Evolutionary conservation across 2,113 vertebrate species (phyloP).

Genomic region (Clupea harengus): DNA sequence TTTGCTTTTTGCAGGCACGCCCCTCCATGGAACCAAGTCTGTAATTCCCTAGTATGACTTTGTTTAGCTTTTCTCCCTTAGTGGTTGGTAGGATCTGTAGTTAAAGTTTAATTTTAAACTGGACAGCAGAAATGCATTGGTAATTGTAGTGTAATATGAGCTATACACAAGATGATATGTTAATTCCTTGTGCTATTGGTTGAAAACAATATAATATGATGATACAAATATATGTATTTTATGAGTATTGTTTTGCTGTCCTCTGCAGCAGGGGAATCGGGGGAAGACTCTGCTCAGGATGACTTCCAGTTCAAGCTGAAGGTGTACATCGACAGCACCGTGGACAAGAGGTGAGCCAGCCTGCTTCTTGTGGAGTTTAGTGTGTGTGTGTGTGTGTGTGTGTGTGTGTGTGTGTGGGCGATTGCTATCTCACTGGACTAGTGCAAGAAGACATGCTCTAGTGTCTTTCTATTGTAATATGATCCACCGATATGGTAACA

Average conservation of each 20-base stretch:
- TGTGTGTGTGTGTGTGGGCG: too few relatives aligned
- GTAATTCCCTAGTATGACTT: neutral
- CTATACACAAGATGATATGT: too few relatives aligned
- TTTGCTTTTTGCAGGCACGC: neutral
- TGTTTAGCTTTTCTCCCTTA: neutral
- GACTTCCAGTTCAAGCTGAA: conserved; percentile 95
- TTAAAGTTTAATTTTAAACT: neutral
- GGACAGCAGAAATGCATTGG: neutral
- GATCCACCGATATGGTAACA: neutral
- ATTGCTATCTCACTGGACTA: neutral
- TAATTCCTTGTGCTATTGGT: too few relatives aligned
- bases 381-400: too few relatives aligned
- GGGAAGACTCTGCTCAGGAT: conserved; percentile 88
- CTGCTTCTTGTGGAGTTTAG: neutral
- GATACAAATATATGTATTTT: too few relatives aligned
- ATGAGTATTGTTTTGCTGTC: neutral
- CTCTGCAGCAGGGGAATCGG: conserved; percentile 79
- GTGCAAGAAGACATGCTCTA: neutral
- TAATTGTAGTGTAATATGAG: neutral
- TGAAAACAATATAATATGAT: too few relatives aligned
- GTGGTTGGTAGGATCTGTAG: neutral
- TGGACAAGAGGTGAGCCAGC: conserved; percentile 89
- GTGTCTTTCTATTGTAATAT: neutral
- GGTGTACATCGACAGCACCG: conserved; percentile 90
- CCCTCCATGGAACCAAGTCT: neutral